These are phyloP conservation scores for Tipula confusa DNA, from an alignment of 2,888 invertebrate species.

Conservation along the genomic window DNA sequence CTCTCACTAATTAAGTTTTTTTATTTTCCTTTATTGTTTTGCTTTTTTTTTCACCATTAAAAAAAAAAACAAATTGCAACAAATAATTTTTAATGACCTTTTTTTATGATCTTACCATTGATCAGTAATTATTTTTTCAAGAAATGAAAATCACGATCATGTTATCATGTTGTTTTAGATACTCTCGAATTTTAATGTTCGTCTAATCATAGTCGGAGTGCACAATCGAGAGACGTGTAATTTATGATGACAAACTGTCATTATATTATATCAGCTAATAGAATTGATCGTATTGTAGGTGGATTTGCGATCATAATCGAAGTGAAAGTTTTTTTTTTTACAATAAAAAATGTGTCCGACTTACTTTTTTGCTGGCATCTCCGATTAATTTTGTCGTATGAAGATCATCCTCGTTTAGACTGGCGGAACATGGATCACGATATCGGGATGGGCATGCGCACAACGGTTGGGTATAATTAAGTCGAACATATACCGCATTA, in stretches of 20 bases:
- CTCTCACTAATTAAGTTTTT: not conserved
- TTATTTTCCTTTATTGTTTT: not conserved
- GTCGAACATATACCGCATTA: constrained; percentile 86
- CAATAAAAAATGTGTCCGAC: too few relatives aligned
- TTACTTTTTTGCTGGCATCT: constrained; percentile 78
- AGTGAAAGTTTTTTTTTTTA: not conserved
- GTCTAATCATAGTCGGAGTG: not conserved
- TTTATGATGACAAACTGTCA: not conserved
- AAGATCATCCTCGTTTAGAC: constrained; percentile 82
- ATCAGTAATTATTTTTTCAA: not conserved
- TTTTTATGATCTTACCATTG: not conserved
- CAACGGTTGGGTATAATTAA: constrained; percentile 88
- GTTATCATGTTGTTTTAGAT: too few relatives aligned
- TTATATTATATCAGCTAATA: not conserved
- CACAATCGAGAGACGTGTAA: not conserved
- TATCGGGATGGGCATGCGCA: constrained; percentile 85
- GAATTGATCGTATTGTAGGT: not conserved
- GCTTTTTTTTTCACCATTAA: not conserved
- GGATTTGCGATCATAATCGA: not conserved
- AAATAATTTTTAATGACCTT: constrained; percentile 21
- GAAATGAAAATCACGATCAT: not conserved
- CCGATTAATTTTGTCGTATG: constrained; percentile 88
- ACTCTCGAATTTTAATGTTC: not conserved
- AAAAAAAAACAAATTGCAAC: not conserved
- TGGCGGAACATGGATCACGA: constrained; percentile 86